Evolutionary conservation across 2,113 vertebrate species (phyloP).

Genomic region (Edolisoma coerulescens): DNA sequence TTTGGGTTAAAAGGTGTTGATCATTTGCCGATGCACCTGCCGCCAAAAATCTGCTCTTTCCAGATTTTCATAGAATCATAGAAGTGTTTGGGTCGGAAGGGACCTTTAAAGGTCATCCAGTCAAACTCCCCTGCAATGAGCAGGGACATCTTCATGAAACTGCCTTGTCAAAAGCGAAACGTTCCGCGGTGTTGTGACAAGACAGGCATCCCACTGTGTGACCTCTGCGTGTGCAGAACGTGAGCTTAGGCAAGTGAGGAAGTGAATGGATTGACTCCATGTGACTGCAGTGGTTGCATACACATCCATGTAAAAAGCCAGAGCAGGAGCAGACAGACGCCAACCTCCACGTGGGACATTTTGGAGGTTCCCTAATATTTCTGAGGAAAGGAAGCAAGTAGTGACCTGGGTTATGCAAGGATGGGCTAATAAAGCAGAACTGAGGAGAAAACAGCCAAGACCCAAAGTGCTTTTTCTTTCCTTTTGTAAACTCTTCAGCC

Average conservation of each 20-base stretch:
- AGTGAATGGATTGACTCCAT: not conserved
- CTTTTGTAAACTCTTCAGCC: not conserved
- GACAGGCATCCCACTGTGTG: fast-evolving
- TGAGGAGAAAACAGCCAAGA: not conserved
- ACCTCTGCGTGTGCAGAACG: fast-evolving
- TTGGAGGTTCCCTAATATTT: not conserved
- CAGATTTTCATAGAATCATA: not conserved
- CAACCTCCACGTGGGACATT: not conserved
- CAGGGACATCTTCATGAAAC: not conserved
- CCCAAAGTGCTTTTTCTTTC: not conserved
- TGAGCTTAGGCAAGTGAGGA: not conserved
- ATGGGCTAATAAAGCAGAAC: not conserved
- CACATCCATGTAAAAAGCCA: not conserved
- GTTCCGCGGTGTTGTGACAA: fast-evolving
- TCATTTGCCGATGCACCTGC: fast-evolving
- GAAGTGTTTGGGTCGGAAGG: not conserved
- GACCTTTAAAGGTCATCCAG: not conserved
- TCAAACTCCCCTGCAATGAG: not conserved
- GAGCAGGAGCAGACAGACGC: not conserved
- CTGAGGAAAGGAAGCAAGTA: not conserved
- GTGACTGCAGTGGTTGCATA: not conserved
- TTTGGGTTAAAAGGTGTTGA: not conserved
- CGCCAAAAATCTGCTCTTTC: not conserved
- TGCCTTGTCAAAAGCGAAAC: not conserved
- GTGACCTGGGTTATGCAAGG: not conserved